phyloP scores from a whole-genome alignment of 2,888 invertebrate genomes.

The Caenorhabditis doughertyi region DNA sequence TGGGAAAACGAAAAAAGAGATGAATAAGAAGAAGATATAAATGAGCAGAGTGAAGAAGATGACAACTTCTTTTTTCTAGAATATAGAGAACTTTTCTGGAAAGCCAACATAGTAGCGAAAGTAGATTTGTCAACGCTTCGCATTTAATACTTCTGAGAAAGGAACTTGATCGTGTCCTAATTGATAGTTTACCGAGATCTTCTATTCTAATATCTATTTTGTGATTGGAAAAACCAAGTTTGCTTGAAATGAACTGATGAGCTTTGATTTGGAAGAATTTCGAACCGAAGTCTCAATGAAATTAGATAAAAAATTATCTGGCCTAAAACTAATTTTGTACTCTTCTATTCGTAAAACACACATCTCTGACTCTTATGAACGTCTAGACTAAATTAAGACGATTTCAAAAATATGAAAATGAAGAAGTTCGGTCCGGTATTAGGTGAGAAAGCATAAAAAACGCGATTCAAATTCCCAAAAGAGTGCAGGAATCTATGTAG shows the following conservation, averaged over 20 bases:
- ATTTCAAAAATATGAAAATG: conserved; percentile 11
- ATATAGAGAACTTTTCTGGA: background rate
- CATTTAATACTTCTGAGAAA: no score
- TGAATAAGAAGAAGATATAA: conserved; percentile 8
- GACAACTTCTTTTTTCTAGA: background rate
- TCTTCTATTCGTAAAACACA: background rate
- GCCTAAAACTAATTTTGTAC: conserved; percentile 45
- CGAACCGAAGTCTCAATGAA: background rate
- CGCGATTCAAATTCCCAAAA: conserved; percentile 37
- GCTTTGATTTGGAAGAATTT: background rate
- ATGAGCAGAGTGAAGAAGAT: conserved; percentile 5
- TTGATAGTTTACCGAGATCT: no score
- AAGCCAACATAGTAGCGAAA: background rate
- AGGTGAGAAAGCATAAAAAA: conserved; percentile 16
- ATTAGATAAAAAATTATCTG: conserved; percentile 2
- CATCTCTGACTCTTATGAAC: background rate
- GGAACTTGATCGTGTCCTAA: no score
- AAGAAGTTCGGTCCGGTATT: background rate
- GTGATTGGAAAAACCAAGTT: no score
- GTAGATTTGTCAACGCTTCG: no score
- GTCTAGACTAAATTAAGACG: background rate
- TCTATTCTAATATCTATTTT: no score
- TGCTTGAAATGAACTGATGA: no score
- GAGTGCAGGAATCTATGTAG: conserved; percentile 22
- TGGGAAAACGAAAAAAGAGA: conserved; percentile 3